A percentile compares a stretch with the other conserved stretches of the same genome.
phyloP scores from a whole-genome alignment of 2,113 vertebrate species.

The Laticauda colubrina region DNA sequence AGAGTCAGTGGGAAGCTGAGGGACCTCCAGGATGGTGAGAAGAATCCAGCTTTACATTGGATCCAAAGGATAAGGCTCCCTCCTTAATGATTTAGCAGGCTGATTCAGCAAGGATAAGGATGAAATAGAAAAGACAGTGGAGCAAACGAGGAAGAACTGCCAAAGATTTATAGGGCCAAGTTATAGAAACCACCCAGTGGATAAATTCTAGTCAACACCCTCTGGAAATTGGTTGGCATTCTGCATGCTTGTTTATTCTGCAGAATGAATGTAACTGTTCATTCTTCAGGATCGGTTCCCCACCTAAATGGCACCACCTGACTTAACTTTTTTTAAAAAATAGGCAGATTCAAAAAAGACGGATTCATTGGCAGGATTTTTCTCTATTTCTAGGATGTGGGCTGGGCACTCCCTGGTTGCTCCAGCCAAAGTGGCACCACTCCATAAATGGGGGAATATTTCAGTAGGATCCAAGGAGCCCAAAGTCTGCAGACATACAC shows the following conservation, averaged over 20 bases:
- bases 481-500: background rate
- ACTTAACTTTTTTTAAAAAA: background rate
- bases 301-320: background rate
- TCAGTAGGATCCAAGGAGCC: background rate
- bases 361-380: background rate
- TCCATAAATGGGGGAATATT: background rate
- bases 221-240: background rate
- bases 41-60: background rate
- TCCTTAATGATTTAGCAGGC: background rate
- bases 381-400: background rate
- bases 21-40: no score
- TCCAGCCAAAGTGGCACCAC: background rate
- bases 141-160: background rate
- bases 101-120: background rate
- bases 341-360: background rate
- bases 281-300: background rate
- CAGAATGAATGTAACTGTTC: background rate
- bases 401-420: background rate
- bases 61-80: background rate
- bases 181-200: background rate
- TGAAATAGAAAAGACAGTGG: background rate
- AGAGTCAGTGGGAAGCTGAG: background rate
- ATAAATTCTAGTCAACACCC: conserved; percentile 1
- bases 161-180: rapidly evolving
- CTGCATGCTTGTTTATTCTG: rapidly evolving